phyloP scores from a whole-genome alignment of 2,113 vertebrate genomes.

The Ramphastos sulfuratus region DNA sequence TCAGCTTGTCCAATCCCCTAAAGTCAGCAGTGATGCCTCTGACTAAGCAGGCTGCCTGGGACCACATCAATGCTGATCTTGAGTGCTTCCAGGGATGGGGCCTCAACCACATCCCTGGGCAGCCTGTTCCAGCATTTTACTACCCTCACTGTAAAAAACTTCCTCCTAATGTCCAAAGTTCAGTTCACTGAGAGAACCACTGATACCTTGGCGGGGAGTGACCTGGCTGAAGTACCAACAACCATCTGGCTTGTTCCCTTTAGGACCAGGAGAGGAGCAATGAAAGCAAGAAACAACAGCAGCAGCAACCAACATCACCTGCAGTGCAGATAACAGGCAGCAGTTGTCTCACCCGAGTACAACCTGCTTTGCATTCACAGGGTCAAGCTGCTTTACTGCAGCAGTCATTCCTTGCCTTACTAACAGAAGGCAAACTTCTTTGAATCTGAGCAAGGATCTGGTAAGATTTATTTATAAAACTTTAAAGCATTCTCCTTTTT shows the following conservation, averaged over 20 bases:
- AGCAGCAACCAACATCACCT: neutral
- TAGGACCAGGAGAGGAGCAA: neutral
- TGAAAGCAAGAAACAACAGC: neutral
- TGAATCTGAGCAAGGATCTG: neutral
- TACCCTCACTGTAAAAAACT: no score
- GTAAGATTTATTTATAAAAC: neutral
- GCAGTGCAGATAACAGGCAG: neutral
- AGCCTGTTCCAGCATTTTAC: no score
- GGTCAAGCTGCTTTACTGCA: neutral
- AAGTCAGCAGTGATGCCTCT: no score
- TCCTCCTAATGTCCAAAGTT: neutral
- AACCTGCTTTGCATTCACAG: neutral
- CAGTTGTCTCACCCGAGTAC: neutral
- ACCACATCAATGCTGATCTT: no score
- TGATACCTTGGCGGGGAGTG: rapidly evolving
- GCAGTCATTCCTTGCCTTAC: neutral
- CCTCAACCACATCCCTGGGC: no score
- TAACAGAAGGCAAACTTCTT: neutral
- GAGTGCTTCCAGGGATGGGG: no score
- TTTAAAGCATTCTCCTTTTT: neutral
- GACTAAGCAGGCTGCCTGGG: no score
- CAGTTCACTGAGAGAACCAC: neutral
- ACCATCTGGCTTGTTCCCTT: neutral
- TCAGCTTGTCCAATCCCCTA: no score
- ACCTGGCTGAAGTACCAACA: neutral